A percentile compares a stretch with the other conserved stretches of the same genome.
Evolutionary conservation across 2,888 invertebrate species (phyloP).

Genomic region (Pterobdella sp.): DNA sequence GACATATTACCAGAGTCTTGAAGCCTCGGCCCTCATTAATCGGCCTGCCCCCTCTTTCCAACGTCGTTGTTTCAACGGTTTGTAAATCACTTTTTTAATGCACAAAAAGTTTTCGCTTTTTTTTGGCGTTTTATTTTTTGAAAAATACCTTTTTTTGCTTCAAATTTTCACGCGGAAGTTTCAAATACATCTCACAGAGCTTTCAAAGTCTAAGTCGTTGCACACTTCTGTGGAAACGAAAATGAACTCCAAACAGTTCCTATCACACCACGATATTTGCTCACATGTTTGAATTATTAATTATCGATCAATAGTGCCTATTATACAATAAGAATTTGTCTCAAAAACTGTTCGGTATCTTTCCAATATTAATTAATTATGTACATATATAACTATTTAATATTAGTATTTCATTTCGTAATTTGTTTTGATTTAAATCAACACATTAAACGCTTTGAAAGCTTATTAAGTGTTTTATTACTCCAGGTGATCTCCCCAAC

Average conservation of each 20-base stretch:
- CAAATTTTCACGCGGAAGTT: no score
- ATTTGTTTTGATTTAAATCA: no score
- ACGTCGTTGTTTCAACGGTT: conserved; percentile 48
- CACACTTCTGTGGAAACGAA: conserved; percentile 16
- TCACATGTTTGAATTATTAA: not conserved
- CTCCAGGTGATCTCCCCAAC: not conserved
- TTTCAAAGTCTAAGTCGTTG: conserved; percentile 22
- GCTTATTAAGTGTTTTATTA: no score
- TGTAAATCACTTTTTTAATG: no score
- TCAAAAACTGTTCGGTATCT: not conserved
- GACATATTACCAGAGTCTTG: conserved; percentile 84
- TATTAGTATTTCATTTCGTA: no score
- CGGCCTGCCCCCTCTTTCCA: conserved; percentile 72
- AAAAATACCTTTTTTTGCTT: no score
- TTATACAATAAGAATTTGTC: not conserved
- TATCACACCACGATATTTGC: conserved; percentile 17
- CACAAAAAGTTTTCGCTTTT: no score
- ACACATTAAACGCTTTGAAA: no score
- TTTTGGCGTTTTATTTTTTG: no score
- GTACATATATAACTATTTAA: no score
- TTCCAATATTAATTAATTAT: no score
- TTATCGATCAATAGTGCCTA: not conserved
- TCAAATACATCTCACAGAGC: not conserved
- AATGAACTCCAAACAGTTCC: not conserved
- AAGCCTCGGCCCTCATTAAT: conserved; percentile 67